Conservation (phyloP, 2,797 vertebrate species). For the Oceanodroma leucorhoa region DNA sequence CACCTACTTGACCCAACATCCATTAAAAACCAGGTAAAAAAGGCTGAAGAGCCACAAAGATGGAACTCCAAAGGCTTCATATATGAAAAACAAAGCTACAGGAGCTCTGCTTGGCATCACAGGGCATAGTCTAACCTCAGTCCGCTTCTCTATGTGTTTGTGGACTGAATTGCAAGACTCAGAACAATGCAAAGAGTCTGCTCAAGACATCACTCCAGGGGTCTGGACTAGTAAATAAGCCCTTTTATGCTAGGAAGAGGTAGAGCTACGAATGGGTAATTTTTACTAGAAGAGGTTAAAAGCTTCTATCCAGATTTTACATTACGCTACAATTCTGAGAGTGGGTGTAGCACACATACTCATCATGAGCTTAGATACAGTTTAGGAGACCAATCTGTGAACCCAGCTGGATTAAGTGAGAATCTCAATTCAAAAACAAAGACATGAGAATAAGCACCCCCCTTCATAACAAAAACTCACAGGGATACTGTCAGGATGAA, state of each 20-base stretch:
- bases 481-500: neutral
- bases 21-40: neutral
- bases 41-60: neutral
- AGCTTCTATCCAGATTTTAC: neutral
- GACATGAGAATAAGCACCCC: neutral
- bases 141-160: fast-evolving
- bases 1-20: fast-evolving
- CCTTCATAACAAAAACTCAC: neutral
- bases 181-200: neutral
- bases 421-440: neutral
- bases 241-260: neutral
- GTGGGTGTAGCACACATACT: neutral
- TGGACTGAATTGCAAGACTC: neutral
- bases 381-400: neutral
- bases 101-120: neutral
- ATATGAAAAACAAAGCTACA: neutral
- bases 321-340: neutral
- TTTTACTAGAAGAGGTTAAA: neutral
- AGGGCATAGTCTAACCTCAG: neutral
- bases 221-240: neutral
- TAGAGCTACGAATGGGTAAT: neutral
- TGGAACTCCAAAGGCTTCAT: neutral
- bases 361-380: neutral
- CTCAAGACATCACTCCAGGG: neutral
- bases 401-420: neutral